Percentiles rank a stretch among this genome's conserved stretches.
These are phyloP conservation scores for Polymixis lichenea DNA, from an alignment of 2,888 invertebrate genomes.

Conservation along the genomic window DNA sequence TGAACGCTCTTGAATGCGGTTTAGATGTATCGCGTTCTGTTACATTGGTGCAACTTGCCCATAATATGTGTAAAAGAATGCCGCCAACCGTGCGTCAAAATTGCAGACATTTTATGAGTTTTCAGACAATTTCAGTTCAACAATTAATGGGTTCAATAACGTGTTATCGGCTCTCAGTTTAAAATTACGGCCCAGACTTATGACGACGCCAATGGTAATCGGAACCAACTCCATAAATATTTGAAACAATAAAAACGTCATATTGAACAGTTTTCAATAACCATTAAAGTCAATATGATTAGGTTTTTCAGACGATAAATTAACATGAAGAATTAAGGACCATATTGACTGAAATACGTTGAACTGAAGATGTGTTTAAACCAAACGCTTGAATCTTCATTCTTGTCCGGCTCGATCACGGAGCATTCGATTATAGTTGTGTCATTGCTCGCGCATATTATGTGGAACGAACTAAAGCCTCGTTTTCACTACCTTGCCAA, in stretches of 20 bases:
- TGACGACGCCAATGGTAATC: constrained; percentile 54
- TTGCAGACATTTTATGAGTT: constrained; percentile 6
- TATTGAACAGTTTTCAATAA: constrained; percentile 46
- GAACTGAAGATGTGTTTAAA: background rate
- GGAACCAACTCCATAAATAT: constrained; percentile 58
- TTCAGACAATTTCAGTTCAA: constrained; percentile 21
- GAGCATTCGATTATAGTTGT: too few relatives aligned
- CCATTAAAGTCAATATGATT: constrained; percentile 69
- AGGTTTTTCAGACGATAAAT: constrained; percentile 29
- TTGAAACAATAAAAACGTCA: constrained; percentile 57
- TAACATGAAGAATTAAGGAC: constrained; percentile 8
- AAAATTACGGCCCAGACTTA: constrained; percentile 57
- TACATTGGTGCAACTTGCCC: too few relatives aligned
- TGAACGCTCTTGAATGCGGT: background rate
- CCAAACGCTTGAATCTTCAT: too few relatives aligned
- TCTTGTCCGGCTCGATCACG: too few relatives aligned
- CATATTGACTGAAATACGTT: constrained; percentile 33
- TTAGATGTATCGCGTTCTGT: background rate
- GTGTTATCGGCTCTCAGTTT: constrained; percentile 39
- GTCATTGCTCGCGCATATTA: too few relatives aligned
- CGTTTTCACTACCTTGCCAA: too few relatives aligned
- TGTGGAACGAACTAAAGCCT: too few relatives aligned
- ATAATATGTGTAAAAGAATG: background rate
- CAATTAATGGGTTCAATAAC: constrained; percentile 50
- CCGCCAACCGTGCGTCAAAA: background rate